phyloP scores from a whole-genome alignment of 2,888 invertebrate genomes.

The Hipparchia sbordonii region DNA sequence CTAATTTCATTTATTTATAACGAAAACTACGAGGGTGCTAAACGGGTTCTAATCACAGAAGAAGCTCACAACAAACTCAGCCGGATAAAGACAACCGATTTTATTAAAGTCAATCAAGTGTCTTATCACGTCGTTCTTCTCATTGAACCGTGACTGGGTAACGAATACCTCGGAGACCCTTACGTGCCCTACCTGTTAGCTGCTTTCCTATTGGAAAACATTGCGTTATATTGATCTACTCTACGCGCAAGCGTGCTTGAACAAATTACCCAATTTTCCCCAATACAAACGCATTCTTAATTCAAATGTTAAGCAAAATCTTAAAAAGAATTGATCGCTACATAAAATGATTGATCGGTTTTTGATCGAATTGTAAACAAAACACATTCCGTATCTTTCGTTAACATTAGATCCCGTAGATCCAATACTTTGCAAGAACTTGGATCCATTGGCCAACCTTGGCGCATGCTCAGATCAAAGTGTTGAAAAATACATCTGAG shows the following conservation, averaged over 20 bases:
- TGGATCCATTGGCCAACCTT: conserved; percentile 65
- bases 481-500: conserved; percentile 58
- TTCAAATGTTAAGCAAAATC: not conserved
- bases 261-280: conserved; percentile 15
- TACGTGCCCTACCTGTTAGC: conserved; percentile 40
- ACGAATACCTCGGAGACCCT: conserved; percentile 31
- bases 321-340: not conserved
- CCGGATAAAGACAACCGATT: not conserved
- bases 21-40: too few relatives aligned
- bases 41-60: not conserved
- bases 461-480: conserved; percentile 68
- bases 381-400: not conserved
- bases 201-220: conserved; percentile 38
- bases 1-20: too few relatives aligned
- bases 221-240: conserved; percentile 62
- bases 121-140: conserved; percentile 7
- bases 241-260: conserved; percentile 72
- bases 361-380: conserved; percentile 27
- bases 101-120: not conserved
- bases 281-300: not conserved
- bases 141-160: conserved; percentile 31
- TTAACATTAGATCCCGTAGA: conserved; percentile 7
- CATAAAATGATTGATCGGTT: conserved; percentile 4
- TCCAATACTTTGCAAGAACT: conserved; percentile 55
- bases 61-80: not conserved